phyloP scores from a whole-genome alignment of 2,113 vertebrate genomes.

The Antechinus stuartii region DNA sequence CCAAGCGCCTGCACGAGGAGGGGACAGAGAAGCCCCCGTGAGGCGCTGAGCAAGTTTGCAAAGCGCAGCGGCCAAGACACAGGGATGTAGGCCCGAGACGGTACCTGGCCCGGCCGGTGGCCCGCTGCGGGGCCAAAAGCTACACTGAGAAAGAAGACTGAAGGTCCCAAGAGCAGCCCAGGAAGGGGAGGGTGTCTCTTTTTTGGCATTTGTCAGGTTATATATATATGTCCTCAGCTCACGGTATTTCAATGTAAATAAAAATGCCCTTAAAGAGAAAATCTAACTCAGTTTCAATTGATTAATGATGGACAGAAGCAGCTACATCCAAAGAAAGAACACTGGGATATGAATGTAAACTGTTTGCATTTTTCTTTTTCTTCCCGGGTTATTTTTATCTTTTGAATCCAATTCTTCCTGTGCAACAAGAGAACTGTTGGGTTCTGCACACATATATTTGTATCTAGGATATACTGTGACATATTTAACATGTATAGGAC shows the following conservation, averaged over 20 bases:
- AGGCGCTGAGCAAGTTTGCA: slow-evolving; percentile 89
- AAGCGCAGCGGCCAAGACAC: slow-evolving; percentile 93
- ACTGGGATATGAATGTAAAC: too few species aligned
- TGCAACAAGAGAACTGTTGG: too few species aligned
- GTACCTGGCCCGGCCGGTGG: slow-evolving; percentile 94
- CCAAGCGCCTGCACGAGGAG: slow-evolving; percentile 71
- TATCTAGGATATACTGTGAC: too few species aligned
- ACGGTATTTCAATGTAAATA: not conserved
- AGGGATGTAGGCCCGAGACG: slow-evolving; percentile 92
- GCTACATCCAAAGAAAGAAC: too few species aligned
- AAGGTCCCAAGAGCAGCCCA: not conserved
- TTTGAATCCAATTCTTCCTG: too few species aligned
- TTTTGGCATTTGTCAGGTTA: slow-evolving; percentile 24
- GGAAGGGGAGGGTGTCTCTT: not conserved
- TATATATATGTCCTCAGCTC: slow-evolving; percentile 80
- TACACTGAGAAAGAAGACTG: slow-evolving; percentile 95
- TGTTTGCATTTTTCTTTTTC: too few species aligned
- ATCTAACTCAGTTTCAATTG: too few species aligned
- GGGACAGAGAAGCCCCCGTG: slow-evolving; percentile 59
- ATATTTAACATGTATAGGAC: too few species aligned
- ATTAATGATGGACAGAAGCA: too few species aligned
- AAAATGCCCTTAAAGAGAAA: slow-evolving; percentile 43
- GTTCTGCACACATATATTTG: too few species aligned
- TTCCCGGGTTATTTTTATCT: too few species aligned
- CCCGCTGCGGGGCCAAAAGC: slow-evolving; percentile 87